Percentiles rank a stretch among this genome's conserved stretches.
Conservation (phyloP, 2,797 vertebrate genomes). For the Esox lucius region DNA sequence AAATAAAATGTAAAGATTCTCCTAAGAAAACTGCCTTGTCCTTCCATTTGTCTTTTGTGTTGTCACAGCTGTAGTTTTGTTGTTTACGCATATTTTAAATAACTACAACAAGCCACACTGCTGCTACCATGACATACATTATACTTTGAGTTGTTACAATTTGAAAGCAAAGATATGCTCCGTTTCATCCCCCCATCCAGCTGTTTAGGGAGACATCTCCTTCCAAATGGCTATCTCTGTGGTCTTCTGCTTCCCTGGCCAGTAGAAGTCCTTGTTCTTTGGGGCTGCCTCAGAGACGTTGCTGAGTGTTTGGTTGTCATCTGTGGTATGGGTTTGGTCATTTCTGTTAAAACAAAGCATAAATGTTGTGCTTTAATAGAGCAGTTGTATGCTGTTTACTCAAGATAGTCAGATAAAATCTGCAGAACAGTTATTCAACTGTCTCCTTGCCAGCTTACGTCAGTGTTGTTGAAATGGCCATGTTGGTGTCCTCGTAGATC, state of each 20-base stretch:
- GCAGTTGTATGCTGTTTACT: not conserved
- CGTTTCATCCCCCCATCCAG: conserved; percentile 4
- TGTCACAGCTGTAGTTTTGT: not conserved
- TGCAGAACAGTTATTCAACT: not conserved
- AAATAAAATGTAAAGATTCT: conserved; percentile 46
- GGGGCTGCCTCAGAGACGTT: conserved; percentile 24
- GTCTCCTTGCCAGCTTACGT: not conserved
- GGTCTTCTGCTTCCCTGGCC: conserved; percentile 51
- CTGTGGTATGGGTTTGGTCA: conserved; percentile 2
- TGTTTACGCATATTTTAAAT: not conserved
- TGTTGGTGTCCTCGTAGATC: conserved; percentile 43
- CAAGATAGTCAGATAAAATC: not conserved
- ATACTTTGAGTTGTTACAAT: not conserved
- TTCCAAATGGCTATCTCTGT: not conserved
- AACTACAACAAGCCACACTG: no score
- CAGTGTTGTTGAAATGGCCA: conserved; percentile 20
- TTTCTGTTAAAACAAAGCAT: conserved; percentile 47
- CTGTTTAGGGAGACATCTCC: conserved; percentile 35
- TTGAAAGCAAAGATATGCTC: no score
- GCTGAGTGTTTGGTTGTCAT: conserved; percentile 41
- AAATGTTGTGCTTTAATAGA: not conserved
- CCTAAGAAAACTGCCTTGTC: not conserved
- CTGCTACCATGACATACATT: not conserved
- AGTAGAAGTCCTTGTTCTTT: conserved; percentile 64
- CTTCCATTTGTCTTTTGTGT: not conserved